phyloP scores from a whole-genome alignment of 92 coral and sea anemone genomes.

The Porites divaricata region DNA sequence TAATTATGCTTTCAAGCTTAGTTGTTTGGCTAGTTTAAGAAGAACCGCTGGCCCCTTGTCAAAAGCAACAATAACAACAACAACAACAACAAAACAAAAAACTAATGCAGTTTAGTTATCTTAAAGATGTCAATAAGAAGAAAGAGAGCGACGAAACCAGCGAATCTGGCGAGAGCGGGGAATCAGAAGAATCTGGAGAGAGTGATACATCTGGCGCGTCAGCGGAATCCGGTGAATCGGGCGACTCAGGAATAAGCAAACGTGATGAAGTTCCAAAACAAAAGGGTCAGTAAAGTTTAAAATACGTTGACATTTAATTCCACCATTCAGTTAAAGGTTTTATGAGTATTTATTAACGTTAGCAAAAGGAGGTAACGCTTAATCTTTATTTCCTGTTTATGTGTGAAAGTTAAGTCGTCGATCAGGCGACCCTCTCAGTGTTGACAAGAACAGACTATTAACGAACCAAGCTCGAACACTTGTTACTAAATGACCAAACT shows the following conservation, averaged over 20 bases:
- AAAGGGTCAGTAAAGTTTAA: constrained; percentile 8
- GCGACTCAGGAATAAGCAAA: constrained; percentile 49
- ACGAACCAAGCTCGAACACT: too few species aligned
- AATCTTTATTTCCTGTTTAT: too few species aligned
- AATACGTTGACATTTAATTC: not conserved
- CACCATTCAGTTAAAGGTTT: not conserved
- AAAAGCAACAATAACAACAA: too few species aligned
- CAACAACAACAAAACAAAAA: too few species aligned
- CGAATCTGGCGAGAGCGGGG: constrained; percentile 52
- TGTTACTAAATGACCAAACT: too few species aligned
- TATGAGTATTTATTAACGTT: not conserved
- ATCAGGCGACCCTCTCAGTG: too few species aligned
- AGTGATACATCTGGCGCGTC: constrained; percentile 23
- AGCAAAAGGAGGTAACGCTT: too few species aligned
- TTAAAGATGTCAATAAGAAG: not conserved
- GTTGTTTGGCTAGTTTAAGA: too few species aligned
- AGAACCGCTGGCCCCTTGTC: too few species aligned
- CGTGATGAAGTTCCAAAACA: constrained; percentile 50
- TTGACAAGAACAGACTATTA: too few species aligned
- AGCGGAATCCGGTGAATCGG: constrained; percentile 16
- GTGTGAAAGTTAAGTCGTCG: too few species aligned
- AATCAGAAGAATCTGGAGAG: constrained; percentile 18
- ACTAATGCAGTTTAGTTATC: not conserved
- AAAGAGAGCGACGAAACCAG: constrained; percentile 21
- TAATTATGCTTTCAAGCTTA: too few species aligned